Conservation (phyloP, 2,797 vertebrate genomes). For the Oreortyx pictus region DNA sequence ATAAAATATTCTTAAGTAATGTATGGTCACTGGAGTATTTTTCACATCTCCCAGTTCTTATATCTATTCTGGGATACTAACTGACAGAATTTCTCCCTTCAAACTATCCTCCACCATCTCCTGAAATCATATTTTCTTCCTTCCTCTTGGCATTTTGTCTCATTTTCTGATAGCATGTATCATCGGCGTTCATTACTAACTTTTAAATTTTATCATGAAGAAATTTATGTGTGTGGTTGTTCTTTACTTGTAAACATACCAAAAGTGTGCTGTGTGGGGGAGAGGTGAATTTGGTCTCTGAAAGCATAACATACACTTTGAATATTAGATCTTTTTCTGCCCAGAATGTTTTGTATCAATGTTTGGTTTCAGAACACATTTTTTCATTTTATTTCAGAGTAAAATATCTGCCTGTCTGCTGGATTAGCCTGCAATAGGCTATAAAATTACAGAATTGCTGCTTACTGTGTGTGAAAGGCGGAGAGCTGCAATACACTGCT, state of each 20-base stretch:
- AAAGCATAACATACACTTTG: not conserved
- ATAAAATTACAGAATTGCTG: not conserved
- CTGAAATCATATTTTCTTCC: conserved; percentile 8
- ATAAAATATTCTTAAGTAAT: conserved; percentile 31
- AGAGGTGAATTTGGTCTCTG: not conserved
- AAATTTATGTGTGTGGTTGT: not conserved
- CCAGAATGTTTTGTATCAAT: not conserved
- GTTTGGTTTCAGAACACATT: not conserved
- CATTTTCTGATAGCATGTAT: not conserved
- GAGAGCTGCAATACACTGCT: not conserved
- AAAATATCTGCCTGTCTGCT: not conserved
- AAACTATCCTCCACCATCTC: not conserved
- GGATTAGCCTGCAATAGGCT: not conserved
- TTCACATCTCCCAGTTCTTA: not conserved
- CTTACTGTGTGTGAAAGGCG: not conserved
- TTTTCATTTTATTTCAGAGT: not conserved
- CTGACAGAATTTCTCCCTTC: conserved; percentile 18
- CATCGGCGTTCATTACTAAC: not conserved
- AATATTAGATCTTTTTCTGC: not conserved
- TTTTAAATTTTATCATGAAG: not conserved
- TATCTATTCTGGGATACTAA: not conserved
- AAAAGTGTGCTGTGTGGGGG: not conserved
- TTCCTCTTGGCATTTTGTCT: not conserved
- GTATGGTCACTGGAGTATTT: not conserved
- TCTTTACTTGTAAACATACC: not conserved